Conservation (phyloP, 1,140 invertebrate species). For the Rhyzopertha dominica region DNA sequence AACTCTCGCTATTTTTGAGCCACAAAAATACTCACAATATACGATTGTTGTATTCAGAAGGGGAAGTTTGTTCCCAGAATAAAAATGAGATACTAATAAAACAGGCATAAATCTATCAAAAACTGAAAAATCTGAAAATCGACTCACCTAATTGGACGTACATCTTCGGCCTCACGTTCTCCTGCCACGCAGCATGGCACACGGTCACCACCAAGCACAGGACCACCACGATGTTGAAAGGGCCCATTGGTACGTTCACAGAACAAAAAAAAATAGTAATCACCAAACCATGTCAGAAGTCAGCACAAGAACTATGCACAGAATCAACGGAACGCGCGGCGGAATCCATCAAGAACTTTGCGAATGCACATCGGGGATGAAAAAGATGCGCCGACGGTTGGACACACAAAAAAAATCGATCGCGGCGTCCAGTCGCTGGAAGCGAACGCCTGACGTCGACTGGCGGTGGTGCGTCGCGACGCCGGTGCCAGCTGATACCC, state of each 20-base stretch:
- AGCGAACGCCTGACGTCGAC: conserved; percentile 42
- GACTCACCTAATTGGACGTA: conserved; percentile 82
- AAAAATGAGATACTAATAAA: too few species aligned
- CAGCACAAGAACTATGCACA: conserved; percentile 6
- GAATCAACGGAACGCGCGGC: not conserved
- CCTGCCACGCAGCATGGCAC: conserved; percentile 64
- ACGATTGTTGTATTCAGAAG: too few species aligned
- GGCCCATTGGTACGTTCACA: conserved; percentile 16
- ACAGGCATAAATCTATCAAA: too few species aligned
- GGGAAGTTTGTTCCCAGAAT: too few species aligned
- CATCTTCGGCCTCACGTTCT: conserved; percentile 81
- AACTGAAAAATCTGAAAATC: too few species aligned
- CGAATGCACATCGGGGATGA: conserved; percentile 10
- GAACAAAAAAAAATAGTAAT: too few species aligned
- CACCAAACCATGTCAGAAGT: conserved; percentile 32
- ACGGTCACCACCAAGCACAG: conserved; percentile 25
- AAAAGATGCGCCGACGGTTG: conserved; percentile 1
- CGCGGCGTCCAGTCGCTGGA: conserved; percentile 7
- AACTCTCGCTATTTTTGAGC: too few species aligned
- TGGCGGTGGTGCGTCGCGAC: conserved; percentile 41
- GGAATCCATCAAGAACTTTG: conserved; percentile 15
- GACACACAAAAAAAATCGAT: not conserved
- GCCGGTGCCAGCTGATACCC: conserved; percentile 42
- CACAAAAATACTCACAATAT: too few species aligned
- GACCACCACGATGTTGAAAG: conserved; percentile 27